A percentile compares a stretch with the other conserved stretches of the same genome.
Conservation (phyloP, 2,113 vertebrate genomes). For the Bombycilla garrulus region DNA sequence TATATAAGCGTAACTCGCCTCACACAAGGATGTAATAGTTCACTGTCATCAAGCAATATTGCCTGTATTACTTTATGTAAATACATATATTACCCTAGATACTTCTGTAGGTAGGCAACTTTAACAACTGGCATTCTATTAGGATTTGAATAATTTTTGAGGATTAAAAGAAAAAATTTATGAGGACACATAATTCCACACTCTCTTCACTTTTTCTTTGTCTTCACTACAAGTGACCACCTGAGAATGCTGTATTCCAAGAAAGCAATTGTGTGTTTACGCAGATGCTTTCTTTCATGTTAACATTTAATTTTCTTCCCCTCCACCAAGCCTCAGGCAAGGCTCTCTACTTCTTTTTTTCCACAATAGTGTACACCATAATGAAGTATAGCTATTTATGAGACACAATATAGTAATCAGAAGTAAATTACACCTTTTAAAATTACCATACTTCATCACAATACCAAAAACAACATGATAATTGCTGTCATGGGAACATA, state of each 20-base stretch:
- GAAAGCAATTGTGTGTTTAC: not conserved
- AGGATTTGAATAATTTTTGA: not conserved
- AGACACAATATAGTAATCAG: conserved; percentile 54
- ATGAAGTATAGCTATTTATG: conserved; percentile 8
- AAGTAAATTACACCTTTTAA: conserved; percentile 24
- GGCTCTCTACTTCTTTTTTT: not conserved
- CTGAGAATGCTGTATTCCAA: not conserved
- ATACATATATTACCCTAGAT: not conserved
- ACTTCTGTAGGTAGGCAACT: not conserved
- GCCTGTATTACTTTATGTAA: not conserved
- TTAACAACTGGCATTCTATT: not conserved
- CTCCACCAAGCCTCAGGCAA: not conserved
- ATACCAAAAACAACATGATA: conserved; percentile 21
- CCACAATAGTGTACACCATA: not conserved
- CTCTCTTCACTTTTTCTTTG: not conserved
- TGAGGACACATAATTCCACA: not conserved
- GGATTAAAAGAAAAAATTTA: not conserved
- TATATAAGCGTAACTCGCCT: not conserved
- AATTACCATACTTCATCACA: conserved; percentile 2
- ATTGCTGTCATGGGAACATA: not conserved
- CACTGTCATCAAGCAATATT: not conserved
- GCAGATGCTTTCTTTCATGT: not conserved
- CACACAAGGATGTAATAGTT: not conserved
- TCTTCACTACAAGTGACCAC: not conserved
- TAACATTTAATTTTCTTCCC: conserved; percentile 26